Percentiles rank a stretch among this genome's conserved stretches.
Evolutionary conservation across 2,113 vertebrate species (phyloP).

Genomic region (Madoqua kirkii): DNA sequence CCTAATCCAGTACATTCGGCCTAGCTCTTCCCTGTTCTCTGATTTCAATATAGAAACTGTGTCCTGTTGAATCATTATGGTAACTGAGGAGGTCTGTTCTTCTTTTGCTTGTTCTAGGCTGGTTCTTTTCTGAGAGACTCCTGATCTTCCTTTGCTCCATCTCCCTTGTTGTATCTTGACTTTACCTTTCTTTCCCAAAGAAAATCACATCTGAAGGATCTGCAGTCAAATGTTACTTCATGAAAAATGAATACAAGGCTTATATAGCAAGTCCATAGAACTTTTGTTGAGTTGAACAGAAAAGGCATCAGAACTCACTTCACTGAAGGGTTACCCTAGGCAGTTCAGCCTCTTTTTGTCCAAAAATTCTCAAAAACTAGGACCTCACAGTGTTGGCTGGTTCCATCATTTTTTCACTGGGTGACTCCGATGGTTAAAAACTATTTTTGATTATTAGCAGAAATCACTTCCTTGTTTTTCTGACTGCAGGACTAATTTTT

Average conservation of each 20-base stretch:
- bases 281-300: neutral
- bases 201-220: neutral
- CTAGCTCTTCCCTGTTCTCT: neutral
- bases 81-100: neutral
- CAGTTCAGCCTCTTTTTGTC: neutral
- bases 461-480: neutral
- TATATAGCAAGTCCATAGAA: neutral
- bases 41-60: neutral
- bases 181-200: neutral
- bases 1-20: fast-evolving
- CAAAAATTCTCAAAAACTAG: neutral
- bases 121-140: neutral
- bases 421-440: neutral
- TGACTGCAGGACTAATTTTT: neutral
- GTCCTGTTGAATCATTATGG: neutral
- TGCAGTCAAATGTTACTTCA: neutral
- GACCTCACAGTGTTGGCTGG: neutral
- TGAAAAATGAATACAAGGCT: neutral
- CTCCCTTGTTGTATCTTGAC: neutral
- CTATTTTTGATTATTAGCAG: neutral
- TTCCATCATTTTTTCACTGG: neutral
- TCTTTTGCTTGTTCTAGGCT: neutral
- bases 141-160: neutral
- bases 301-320: neutral
- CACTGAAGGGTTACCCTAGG: neutral